Evolutionary conservation across 2,888 invertebrate genomes (phyloP).

Genomic region (Tineola bisselliella): DNA sequence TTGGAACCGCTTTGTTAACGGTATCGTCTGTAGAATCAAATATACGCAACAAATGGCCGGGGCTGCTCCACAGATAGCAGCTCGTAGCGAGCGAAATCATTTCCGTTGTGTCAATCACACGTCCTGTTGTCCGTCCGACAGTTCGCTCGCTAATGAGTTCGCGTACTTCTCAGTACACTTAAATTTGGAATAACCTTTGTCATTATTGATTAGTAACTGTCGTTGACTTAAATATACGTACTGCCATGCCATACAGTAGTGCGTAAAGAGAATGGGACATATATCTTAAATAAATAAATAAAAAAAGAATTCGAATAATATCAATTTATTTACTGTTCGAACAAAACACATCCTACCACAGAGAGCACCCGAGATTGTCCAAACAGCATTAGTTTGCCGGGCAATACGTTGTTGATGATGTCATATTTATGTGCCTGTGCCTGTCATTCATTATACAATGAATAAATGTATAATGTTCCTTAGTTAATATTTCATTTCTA

Average conservation of each 20-base stretch:
- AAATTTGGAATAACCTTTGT: slow-evolving; percentile 11
- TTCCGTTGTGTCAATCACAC: slow-evolving; percentile 62
- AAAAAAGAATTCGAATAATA: too few relatives aligned
- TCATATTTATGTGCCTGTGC: too few relatives aligned
- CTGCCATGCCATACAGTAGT: too few relatives aligned
- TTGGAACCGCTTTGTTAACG: slow-evolving; percentile 22
- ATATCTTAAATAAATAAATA: too few relatives aligned
- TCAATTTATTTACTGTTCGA: too few relatives aligned
- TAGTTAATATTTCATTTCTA: background rate
- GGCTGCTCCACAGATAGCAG: slow-evolving; percentile 40
- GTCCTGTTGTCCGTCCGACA: slow-evolving; percentile 37
- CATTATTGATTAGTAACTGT: background rate
- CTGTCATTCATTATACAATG: too few relatives aligned
- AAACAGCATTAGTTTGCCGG: too few relatives aligned
- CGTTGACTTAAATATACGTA: too few relatives aligned
- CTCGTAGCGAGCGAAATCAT: slow-evolving; percentile 50
- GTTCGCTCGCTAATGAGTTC: slow-evolving; percentile 56
- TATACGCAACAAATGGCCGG: slow-evolving; percentile 44
- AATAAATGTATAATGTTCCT: too few relatives aligned
- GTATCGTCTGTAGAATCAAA: slow-evolving; percentile 42
- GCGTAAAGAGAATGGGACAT: background rate
- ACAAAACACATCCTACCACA: too few relatives aligned
- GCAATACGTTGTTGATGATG: too few relatives aligned
- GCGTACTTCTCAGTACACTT: slow-evolving; percentile 24
- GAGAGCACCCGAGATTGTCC: too few relatives aligned